Base-by-base conservation (phyloP, 2,797 vertebrate genomes). In the Tapera naevia region DNA sequence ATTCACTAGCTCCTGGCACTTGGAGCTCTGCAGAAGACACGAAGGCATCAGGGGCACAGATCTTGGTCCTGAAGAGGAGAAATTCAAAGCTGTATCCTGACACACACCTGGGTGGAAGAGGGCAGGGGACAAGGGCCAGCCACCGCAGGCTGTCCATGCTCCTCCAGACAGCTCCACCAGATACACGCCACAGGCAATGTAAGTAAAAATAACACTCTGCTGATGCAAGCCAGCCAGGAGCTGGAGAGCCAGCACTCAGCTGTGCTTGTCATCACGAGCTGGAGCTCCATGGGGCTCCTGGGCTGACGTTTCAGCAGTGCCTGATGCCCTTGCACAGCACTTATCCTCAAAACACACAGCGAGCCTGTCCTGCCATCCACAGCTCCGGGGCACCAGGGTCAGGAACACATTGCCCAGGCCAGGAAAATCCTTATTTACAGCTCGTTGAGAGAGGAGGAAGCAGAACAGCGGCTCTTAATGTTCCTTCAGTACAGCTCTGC, bases 121-220 rank as follows among this genome's bases (percentile, higher is more conserved):
- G 41, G 27, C 45, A 56, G 69, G 48, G 53, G 72, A 57, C 60
- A 43, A 17, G 23, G 48, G 22, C n/a, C 80, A 64, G 57, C 30
- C 41, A 33, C 21, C 27, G 5, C 0, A 0, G 54, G 65, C 5
- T 0, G 1, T 7, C 8, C 1, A 1, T 12, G 51, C 56, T 89
- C 35, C 75, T 67, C 15, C 90, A 80, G 80, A 32, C 62, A 53
- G 82, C 60, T 80, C 82, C 4, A 8, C 66, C 60, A 62, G 50
- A 12, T 9, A 2, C 43, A 2, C 1, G 2, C 37, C 83, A 61
- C 12, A 1, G 76, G 76, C 73, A 48, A 8, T 0, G 13, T 0
- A 30, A 3, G 7, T 8, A 32, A 32, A 87, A 86, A 70, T 13
- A 81, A 62, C 23, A 7, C 78, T 8, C 14, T 5, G 69, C 46